These are phyloP conservation scores for Spinus olivaceus DNA, from an alignment of 2,797 vertebrate species.

Conservation along the genomic window DNA sequence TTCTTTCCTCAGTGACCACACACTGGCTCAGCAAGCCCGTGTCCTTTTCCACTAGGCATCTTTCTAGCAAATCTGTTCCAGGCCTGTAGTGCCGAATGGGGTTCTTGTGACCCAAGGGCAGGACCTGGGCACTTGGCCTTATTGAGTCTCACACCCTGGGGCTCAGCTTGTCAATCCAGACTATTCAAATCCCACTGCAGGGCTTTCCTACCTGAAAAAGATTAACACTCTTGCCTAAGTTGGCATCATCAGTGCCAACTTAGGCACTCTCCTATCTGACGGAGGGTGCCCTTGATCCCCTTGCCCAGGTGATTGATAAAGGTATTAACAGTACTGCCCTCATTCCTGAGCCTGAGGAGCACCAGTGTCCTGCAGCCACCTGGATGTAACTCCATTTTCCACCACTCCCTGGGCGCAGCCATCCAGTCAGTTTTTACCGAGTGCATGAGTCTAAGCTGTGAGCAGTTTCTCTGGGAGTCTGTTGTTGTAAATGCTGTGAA, in stretches of 20 bases:
- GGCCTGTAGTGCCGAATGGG: not conserved
- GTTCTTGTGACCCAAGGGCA: not conserved
- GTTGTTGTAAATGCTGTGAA: not conserved
- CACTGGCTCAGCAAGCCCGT: rapidly evolving
- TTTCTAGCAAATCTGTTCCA: not conserved
- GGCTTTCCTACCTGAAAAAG: not conserved
- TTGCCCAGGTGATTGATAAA: not conserved
- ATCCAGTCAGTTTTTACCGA: not conserved
- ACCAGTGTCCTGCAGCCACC: not conserved
- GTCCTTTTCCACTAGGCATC: not conserved
- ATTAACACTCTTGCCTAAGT: not conserved
- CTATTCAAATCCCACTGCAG: not conserved
- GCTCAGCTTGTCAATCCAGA: not conserved
- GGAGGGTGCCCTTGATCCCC: not conserved
- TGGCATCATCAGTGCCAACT: rapidly evolving
- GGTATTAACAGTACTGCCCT: not conserved
- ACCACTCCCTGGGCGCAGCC: too few relatives aligned
- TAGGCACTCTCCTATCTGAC: not conserved
- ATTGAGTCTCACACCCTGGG: not conserved
- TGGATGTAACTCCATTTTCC: not conserved
- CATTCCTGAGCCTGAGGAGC: not conserved
- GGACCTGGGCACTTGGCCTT: not conserved
- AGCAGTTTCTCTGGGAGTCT: not conserved
- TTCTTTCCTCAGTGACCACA: not conserved
- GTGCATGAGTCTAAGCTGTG: not conserved